phyloP scores from a whole-genome alignment of 1,140 invertebrate species.

The Chironomus striatipennis region DNA sequence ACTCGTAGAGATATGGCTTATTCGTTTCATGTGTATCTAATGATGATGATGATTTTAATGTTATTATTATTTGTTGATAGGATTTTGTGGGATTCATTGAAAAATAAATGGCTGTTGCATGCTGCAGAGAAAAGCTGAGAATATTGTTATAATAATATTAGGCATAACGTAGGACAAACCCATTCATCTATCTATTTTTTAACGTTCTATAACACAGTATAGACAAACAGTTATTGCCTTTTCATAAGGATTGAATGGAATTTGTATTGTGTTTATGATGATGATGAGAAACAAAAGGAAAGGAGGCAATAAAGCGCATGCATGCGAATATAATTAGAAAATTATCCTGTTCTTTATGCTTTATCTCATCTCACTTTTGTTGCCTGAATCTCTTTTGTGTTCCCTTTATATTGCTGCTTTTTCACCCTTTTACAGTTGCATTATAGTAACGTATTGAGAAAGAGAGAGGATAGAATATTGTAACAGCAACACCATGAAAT shows the following conservation, averaged over 20 bases:
- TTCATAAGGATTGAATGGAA: not conserved
- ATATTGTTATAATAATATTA: too few species aligned
- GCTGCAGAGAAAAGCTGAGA: not conserved
- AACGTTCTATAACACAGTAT: not conserved
- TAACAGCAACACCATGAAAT: constrained; percentile 27
- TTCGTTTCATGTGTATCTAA: not conserved
- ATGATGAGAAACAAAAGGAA: not conserved
- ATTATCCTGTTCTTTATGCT: constrained; percentile 13
- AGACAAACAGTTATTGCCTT: not conserved
- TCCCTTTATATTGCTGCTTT: constrained; percentile 28
- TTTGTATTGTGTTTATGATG: not conserved
- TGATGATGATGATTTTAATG: constrained; percentile 14
- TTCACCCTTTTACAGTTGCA: constrained; percentile 20
- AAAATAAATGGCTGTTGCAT: constrained; percentile 8
- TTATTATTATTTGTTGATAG: constrained; percentile 15
- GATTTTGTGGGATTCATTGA: constrained; percentile 7
- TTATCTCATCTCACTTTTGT: not conserved
- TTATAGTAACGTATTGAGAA: too few species aligned
- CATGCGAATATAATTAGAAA: constrained; percentile 14
- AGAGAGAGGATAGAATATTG: constrained; percentile 28
- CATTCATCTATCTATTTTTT: too few species aligned
- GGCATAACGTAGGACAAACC: too few species aligned
- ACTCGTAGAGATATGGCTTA: too few species aligned
- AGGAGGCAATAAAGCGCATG: constrained; percentile 4
- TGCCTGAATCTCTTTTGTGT: constrained; percentile 31